These are phyloP conservation scores for Macrobrachium rosenbergii DNA, from an alignment of 1,140 invertebrate species.

Conservation along the genomic window DNA sequence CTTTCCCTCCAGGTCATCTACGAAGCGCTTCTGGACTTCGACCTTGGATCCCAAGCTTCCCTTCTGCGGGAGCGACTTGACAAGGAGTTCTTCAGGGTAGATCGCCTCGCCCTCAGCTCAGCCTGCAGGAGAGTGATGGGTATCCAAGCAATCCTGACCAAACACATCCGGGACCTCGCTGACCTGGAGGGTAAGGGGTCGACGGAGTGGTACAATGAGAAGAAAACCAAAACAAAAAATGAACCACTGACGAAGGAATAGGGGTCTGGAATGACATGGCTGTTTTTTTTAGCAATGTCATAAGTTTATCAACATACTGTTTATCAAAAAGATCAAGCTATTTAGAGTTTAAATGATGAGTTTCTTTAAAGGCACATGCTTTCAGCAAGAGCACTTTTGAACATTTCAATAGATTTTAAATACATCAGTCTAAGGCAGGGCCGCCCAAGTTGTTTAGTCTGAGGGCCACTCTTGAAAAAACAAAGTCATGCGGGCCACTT, in stretches of 20 bases:
- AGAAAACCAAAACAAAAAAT: neutral
- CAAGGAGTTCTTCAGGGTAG: neutral
- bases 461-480: too few relatives aligned
- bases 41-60: too few relatives aligned
- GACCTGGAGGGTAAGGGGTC: neutral
- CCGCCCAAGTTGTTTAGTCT: too few relatives aligned
- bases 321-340: too few relatives aligned
- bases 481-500: too few relatives aligned
- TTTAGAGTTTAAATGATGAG: too few relatives aligned
- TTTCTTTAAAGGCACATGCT: too few relatives aligned
- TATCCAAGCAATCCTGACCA: neutral
- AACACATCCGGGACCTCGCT: slow-evolving; percentile 8
- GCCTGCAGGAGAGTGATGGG: neutral
- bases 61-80: neutral
- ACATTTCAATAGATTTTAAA: too few relatives aligned
- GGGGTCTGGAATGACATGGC: neutral
- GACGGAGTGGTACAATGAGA: neutral
- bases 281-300: neutral
- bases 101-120: neutral
- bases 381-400: too few relatives aligned
- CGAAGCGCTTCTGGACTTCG: neutral
- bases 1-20: neutral
- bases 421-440: too few relatives aligned
- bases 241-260: neutral
- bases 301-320: too few relatives aligned